Conservation (phyloP, 2,888 invertebrate genomes). For the Kryphioiulus occultus region DNA sequence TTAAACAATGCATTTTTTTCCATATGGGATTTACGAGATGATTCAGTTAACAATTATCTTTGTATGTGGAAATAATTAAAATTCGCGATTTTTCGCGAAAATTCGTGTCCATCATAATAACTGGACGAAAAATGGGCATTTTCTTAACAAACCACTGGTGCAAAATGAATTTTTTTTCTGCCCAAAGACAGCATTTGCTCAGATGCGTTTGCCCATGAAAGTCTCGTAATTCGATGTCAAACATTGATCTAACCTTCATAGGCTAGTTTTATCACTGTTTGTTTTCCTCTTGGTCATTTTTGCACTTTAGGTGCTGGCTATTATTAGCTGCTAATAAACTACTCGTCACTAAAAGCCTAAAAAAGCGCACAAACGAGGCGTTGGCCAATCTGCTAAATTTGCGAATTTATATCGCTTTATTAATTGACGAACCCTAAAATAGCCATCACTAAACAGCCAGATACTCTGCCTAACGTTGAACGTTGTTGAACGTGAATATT, state of each 20-base stretch:
- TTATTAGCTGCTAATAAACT: not conserved
- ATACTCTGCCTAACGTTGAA: not conserved
- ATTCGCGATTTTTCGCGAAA: not conserved
- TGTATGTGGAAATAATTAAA: no score
- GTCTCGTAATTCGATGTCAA: not conserved
- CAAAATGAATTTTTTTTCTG: not conserved
- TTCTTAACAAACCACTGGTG: not conserved
- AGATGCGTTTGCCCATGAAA: not conserved
- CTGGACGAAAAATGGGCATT: no score
- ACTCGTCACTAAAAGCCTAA: not conserved
- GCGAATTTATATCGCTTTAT: not conserved
- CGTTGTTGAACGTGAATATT: no score
- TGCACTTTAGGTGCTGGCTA: not conserved
- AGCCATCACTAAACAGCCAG: not conserved
- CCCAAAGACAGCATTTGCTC: not conserved
- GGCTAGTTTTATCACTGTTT: not conserved
- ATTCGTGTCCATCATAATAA: no score
- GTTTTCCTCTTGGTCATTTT: not conserved
- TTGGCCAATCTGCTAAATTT: not conserved
- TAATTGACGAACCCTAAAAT: not conserved
- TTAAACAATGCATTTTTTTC: no score
- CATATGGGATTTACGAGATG: no score
- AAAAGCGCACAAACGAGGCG: not conserved
- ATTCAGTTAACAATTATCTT: no score
- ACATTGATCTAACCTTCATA: not conserved